These are phyloP conservation scores for Gymnocheta viridis DNA, from an alignment of 2,888 invertebrate species.

Conservation along the genomic window DNA sequence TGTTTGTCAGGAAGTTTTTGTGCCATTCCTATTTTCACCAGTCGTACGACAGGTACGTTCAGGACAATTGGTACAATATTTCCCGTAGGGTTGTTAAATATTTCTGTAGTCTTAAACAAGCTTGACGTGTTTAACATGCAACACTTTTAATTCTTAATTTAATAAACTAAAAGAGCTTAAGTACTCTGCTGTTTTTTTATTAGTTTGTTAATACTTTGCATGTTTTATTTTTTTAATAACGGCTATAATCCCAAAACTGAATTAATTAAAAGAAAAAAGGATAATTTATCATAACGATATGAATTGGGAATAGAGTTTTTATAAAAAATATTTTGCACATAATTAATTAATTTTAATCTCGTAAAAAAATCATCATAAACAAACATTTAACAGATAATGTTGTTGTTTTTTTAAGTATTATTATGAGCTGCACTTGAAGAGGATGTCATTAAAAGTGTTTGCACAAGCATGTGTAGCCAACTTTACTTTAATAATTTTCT, in stretches of 20 bases:
- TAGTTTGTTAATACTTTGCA: background rate
- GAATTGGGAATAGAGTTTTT: background rate
- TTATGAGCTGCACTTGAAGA: slow-evolving; percentile 10
- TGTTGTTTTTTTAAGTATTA: background rate
- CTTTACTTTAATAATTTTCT: slow-evolving; percentile 17
- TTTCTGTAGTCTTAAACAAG: too few relatives aligned
- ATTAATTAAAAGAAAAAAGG: background rate
- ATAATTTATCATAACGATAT: background rate
- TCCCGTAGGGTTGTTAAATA: too few relatives aligned
- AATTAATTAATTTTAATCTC: background rate
- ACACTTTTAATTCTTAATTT: too few relatives aligned
- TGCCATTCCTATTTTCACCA: too few relatives aligned
- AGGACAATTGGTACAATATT: too few relatives aligned
- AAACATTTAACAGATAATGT: slow-evolving; percentile 21
- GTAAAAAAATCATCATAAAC: background rate
- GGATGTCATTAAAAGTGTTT: slow-evolving; percentile 37
- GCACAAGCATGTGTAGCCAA: slow-evolving; percentile 13
- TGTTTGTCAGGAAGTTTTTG: too few relatives aligned
- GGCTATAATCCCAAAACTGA: background rate
- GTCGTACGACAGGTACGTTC: too few relatives aligned
- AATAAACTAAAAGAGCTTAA: too few relatives aligned
- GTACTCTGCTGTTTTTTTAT: background rate
- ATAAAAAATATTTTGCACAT: background rate
- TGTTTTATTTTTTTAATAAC: background rate
- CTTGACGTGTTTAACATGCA: too few relatives aligned